Base-by-base conservation (phyloP, 2,888 invertebrate species). In the Yponomeuta evonymella region DNA sequence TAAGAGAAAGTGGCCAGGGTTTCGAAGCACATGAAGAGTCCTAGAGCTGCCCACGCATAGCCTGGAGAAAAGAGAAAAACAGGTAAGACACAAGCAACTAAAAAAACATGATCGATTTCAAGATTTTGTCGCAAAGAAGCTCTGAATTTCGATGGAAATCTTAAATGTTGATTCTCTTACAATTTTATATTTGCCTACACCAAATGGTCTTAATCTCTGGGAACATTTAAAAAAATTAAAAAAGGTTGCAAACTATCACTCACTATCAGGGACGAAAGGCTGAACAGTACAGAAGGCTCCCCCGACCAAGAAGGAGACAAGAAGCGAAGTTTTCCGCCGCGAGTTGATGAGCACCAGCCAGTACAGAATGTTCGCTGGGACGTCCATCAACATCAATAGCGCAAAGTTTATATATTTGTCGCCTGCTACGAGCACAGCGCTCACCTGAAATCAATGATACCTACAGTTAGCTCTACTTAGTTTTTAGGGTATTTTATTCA, bases 1-100 rank as follows among this genome's bases (percentile, higher is more conserved):
- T 95, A 95, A 2, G 95, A 94, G 79, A 94, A 93, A 11, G 95
- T 95, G 2, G 95, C 95, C 73, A 94, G 91, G 78, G 93, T 89
- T 85, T 95, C 95, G 70, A 95, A 95, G 69, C 90, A 85, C 81
- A 95, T 89, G 80, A 94, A 94, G 72, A 94, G 79, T 1, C 85
- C 75, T 72, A 90, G 80, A 0, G 85, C 87, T 10, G 82, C 74
- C 90, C 90, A 90, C 11, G 86, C 85, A 78, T 88, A 88, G 0
- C 82, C 91, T 90, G 81, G 0, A 68, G 33, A 65, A 64, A 8
- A 9, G 9, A 43, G 43, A 43, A 43, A 43, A 43, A 43, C 5
- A 43, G 1, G 11, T 71, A 70, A 43, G 8, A 8, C 8, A 43
- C 8, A 33, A 6, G 5, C 8, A 43, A 43, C 43, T 8, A 3